A percentile compares a stretch with the other conserved stretches of the same genome.
Conservation (phyloP, 1,140 invertebrate species). For the Anastrepha obliqua region DNA sequence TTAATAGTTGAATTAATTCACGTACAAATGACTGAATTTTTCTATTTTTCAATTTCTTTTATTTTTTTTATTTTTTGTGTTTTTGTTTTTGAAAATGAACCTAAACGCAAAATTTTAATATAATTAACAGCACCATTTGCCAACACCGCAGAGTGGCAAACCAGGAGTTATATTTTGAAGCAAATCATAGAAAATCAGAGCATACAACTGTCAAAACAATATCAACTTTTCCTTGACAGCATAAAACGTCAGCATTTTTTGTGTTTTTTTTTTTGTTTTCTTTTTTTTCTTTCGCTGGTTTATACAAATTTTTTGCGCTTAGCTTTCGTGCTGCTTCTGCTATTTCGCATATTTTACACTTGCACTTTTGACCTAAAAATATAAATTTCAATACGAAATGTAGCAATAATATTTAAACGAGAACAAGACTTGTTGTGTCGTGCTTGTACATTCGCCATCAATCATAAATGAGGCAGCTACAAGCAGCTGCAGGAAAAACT, state of each 20-base stretch:
- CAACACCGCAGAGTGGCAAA: too few species aligned
- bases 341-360: background rate
- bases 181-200: background rate
- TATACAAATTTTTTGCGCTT: background rate
- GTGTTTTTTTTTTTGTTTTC: too few species aligned
- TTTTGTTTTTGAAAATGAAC: background rate
- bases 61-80: too few species aligned
- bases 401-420: conserved; percentile 22
- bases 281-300: background rate
- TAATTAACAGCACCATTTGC: background rate
- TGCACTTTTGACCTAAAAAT: conserved; percentile 36
- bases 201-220: background rate
- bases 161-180: too few species aligned
- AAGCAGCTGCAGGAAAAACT: background rate
- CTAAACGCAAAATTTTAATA: background rate
- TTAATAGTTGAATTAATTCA: too few species aligned
- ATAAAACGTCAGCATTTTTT: too few species aligned
- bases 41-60: too few species aligned
- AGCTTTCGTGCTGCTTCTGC: background rate
- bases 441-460: conserved; percentile 28
- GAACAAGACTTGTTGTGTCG: background rate
- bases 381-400: background rate
- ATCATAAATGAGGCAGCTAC: conserved; percentile 33
- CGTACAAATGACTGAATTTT: too few species aligned
- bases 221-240: background rate